Conservation (phyloP, 2,113 vertebrate genomes). For the Mohoua ochrocephala region DNA sequence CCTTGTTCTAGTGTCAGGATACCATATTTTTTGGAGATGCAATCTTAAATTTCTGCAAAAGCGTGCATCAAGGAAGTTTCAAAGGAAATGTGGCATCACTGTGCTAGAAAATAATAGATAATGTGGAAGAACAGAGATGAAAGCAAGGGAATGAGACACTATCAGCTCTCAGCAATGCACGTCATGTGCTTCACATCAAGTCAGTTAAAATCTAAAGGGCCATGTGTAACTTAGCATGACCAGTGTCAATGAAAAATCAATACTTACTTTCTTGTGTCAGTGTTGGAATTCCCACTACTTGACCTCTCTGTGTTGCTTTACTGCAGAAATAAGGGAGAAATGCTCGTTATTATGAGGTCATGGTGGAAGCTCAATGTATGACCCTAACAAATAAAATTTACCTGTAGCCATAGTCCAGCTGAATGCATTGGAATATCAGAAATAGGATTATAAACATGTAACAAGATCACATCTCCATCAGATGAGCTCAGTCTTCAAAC, state of each 20-base stretch:
- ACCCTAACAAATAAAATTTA: background rate
- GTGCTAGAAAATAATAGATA: background rate
- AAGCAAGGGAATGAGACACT: background rate
- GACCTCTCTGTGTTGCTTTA: background rate
- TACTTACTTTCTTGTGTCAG: background rate
- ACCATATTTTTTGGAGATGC: background rate
- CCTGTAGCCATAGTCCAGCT: background rate
- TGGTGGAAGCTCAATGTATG: background rate
- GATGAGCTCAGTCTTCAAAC: background rate
- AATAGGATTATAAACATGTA: background rate
- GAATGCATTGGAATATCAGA: background rate
- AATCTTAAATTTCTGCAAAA: background rate
- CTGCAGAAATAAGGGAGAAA: background rate
- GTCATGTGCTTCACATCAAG: background rate
- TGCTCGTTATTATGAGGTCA: background rate
- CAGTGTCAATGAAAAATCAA: background rate
- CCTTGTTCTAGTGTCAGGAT: background rate
- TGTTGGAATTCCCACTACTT: background rate
- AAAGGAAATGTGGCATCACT: background rate
- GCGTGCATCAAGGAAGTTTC: background rate
- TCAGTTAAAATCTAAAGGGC: background rate
- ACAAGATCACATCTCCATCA: background rate
- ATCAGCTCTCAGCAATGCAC: background rate
- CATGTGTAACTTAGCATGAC: background rate
- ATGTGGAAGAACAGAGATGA: background rate